Percentiles rank a stretch among this genome's conserved stretches.
Conservation (phyloP, 1,140 invertebrate species). For the Cecropterus lyciades region DNA sequence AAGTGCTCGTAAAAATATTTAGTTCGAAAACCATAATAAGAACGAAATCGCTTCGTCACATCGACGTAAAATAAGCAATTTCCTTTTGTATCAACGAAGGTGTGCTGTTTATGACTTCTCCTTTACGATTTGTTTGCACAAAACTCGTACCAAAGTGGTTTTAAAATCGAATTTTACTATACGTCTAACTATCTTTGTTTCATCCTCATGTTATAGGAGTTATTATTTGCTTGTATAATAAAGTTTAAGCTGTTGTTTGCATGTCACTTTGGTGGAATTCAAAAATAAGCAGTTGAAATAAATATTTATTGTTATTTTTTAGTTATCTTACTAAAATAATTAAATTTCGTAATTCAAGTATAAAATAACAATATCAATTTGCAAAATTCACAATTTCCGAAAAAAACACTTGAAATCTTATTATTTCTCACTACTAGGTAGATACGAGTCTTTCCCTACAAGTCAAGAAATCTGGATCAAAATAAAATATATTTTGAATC, state of each 20-base stretch:
- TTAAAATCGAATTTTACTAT: constrained; percentile 64
- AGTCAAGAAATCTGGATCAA: too few relatives aligned
- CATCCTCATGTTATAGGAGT: constrained; percentile 7
- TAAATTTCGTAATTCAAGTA: too few relatives aligned
- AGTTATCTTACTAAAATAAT: too few relatives aligned
- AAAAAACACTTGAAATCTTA: too few relatives aligned
- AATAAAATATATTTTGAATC: too few relatives aligned
- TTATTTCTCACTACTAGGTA: too few relatives aligned
- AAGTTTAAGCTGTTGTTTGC: neutral
- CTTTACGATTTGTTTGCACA: constrained; percentile 73
- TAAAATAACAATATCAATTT: too few relatives aligned
- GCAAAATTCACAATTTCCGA: too few relatives aligned
- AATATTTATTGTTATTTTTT: too few relatives aligned
- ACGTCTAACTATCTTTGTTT: constrained; percentile 39
- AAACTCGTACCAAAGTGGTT: constrained; percentile 48
- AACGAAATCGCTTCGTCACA: constrained; percentile 51
- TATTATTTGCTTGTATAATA: constrained; percentile 19
- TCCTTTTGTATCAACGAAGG: constrained; percentile 74
- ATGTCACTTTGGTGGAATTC: neutral
- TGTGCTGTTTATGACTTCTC: constrained; percentile 66
- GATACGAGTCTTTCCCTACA: too few relatives aligned
- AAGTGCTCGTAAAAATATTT: constrained; percentile 58
- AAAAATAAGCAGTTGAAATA: too few relatives aligned
- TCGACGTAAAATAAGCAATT: constrained; percentile 75
- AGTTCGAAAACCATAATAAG: constrained; percentile 66